Percentiles rank a stretch among this genome's conserved stretches.
Conservation (phyloP, 2,888 invertebrate species). For the Phyllotreta cruciferae region DNA sequence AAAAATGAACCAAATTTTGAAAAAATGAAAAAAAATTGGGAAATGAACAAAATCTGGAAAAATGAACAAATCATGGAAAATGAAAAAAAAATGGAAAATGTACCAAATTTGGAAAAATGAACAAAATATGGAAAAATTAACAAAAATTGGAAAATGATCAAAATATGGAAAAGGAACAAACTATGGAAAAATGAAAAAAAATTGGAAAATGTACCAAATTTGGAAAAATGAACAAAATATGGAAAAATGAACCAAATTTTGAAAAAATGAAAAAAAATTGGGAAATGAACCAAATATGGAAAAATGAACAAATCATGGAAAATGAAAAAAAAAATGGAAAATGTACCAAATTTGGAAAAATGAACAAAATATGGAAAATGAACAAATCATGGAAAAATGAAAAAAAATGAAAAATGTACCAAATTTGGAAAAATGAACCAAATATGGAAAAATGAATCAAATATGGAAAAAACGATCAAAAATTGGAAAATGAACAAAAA, state of each 20-base stretch:
- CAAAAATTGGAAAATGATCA: neutral
- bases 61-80: neutral
- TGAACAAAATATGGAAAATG: neutral
- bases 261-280: too few relatives aligned
- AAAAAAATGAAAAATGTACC: too few relatives aligned
- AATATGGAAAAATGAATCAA: neutral
- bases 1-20: neutral
- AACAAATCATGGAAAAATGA: neutral
- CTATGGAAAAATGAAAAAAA: neutral
- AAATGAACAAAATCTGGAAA: neutral
- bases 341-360: too few relatives aligned
- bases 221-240: neutral
- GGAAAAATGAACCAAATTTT: neutral
- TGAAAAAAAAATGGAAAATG: too few relatives aligned
- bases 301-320: neutral
- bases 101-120: neutral
- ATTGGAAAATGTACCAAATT: too few relatives aligned
- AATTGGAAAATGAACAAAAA: too few relatives aligned
- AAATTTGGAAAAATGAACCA: too few relatives aligned
- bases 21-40: too few relatives aligned
- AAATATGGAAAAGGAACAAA: neutral
- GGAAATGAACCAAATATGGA: neutral
- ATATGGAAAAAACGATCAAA: neutral
- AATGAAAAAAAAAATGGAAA: neutral
- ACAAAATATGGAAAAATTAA: neutral